Evolutionary conservation across 2,797 vertebrate genomes (phyloP).

Genomic region (Argyrosomus regius): DNA sequence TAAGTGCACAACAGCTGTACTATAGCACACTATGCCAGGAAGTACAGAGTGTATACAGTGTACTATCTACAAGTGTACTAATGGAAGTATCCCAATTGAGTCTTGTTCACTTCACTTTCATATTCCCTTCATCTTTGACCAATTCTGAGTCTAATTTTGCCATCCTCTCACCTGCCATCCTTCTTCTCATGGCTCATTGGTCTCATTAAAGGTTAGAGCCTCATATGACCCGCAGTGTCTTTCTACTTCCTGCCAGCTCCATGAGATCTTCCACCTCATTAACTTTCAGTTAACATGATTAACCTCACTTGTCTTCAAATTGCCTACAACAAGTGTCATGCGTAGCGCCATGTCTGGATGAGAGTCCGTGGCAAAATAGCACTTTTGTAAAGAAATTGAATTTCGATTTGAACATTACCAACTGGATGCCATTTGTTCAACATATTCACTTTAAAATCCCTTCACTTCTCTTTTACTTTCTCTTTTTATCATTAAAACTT

Average conservation of each 20-base stretch:
- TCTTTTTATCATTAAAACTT: constrained; percentile 5
- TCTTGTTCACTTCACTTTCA: not conserved
- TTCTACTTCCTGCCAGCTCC: constrained; percentile 37
- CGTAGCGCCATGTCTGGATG: not conserved
- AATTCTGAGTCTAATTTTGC: constrained; percentile 21
- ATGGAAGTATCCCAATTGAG: too few species aligned
- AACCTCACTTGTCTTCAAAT: constrained; percentile 52
- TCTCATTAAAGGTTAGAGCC: constrained; percentile 47
- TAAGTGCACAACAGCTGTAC: too few species aligned
- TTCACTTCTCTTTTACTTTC: not conserved
- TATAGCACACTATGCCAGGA: too few species aligned
- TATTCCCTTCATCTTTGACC: constrained; percentile 4
- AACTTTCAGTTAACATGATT: constrained; percentile 70
- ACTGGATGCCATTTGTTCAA: not conserved
- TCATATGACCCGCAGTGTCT: constrained; percentile 40
- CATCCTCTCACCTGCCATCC: constrained; percentile 23
- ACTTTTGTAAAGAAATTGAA: not conserved
- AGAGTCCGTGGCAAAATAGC: constrained; percentile 4
- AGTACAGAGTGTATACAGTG: too few species aligned
- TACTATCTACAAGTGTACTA: too few species aligned
- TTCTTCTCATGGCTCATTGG: constrained; percentile 50
- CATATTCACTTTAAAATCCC: not conserved
- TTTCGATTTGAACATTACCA: not conserved
- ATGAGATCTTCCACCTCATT: constrained; percentile 71
- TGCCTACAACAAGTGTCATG: constrained; percentile 44